Conservation (phyloP, 2,888 invertebrate species). For the Athalia rosae region DNA sequence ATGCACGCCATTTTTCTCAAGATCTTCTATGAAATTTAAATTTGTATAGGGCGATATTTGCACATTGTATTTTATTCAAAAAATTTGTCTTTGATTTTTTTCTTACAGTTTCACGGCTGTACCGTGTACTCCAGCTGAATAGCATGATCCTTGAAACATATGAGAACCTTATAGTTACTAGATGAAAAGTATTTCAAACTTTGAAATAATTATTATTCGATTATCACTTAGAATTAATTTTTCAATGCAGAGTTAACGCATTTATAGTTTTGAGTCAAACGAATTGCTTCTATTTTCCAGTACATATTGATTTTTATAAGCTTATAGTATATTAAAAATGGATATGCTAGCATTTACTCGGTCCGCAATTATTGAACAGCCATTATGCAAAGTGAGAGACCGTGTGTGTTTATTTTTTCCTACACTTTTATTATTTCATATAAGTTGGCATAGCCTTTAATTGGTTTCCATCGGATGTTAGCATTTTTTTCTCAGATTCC, state of each 20-base stretch:
- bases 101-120: not conserved
- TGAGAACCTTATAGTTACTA: conserved; percentile 31
- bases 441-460: conserved; percentile 43
- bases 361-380: conserved; percentile 63
- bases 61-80: not conserved
- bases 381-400: conserved; percentile 55
- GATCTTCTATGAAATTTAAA: conserved; percentile 2
- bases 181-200: conserved; percentile 14
- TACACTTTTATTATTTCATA: conserved; percentile 23
- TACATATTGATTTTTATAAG: conserved; percentile 51
- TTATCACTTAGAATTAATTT: conserved; percentile 15
- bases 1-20: conserved; percentile 54
- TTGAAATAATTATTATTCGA: conserved; percentile 26
- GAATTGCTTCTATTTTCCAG: conserved; percentile 52
- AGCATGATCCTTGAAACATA: conserved; percentile 29
- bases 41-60: not conserved
- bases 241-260: conserved; percentile 27
- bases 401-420: conserved; percentile 25
- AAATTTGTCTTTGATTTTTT: not conserved
- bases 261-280: conserved; percentile 47
- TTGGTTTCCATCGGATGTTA: conserved; percentile 42
- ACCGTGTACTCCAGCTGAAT: conserved; percentile 18
- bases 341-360: conserved; percentile 63
- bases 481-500: conserved; percentile 46
- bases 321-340: conserved; percentile 57